Evolutionary conservation across 2,888 invertebrate genomes (phyloP), one percentile per base, ranked within the genome.

Genomic region (Xestia c-nigrum): DNA sequence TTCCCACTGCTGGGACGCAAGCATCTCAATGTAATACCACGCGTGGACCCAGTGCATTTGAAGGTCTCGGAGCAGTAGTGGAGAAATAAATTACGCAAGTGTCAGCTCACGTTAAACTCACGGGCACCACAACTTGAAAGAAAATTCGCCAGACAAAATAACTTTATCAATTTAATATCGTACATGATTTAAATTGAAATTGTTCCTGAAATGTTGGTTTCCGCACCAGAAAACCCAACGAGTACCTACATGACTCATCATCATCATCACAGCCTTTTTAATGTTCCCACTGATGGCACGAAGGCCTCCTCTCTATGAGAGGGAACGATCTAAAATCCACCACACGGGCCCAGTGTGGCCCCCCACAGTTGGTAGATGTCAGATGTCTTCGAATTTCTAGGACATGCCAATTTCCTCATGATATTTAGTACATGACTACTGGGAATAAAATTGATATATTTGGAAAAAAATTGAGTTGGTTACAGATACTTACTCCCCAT

Each of bases 401-500:
- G 31, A 31, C 31, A 31, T 31, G 31, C 3, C 31, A 3, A 31
- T 31, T 31, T 31, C 31, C 31, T 31, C 31, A 31, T 3, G 31
- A 31, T n/a, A n/a, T 31, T 31, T 31, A 31, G 31, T 31, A 31
- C 3, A 31, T 31, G 1, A 31, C 14, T 55, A 43, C 12, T 19
- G 0, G n/a, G 9, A 9, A 1, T 74, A 46, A n/a, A 52, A 73
- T 2, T 57, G n/a, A 46, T 1, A 1, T 72, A 9, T 19, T 72
- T 19, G 21, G 40, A 7, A 14, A 55, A 46, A 43, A 14, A n/a
- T n/a, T 16, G 5, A 24, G 24, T 55, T n/a, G 14, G 9, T 31
- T n/a, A 52, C 14, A 12, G 5, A 55, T 14, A 90, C 94, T 94
- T 91, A 98, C 98, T 96, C 89, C 98, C 98, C 87, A 98, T 97